Percentiles rank a stretch among this genome's conserved stretches.
Conservation (phyloP, 92 coral and sea anemone genomes). For the Epizoanthus rinbou region DNA sequence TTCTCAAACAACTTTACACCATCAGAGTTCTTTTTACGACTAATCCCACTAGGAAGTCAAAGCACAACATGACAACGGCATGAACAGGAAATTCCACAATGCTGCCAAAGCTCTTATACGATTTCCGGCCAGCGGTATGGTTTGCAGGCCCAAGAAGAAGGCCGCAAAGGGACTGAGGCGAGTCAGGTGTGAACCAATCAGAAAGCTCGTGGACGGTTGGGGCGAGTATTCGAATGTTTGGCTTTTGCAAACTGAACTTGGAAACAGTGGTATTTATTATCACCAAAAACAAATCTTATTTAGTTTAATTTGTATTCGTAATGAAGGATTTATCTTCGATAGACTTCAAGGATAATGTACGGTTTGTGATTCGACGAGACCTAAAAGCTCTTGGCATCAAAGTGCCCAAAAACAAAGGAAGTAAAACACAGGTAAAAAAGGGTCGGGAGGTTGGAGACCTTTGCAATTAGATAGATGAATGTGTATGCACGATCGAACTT, state of each 20-base stretch:
- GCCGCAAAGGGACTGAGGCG: conserved; percentile 26
- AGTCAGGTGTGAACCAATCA: conserved; percentile 52
- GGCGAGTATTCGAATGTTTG: conserved; percentile 61
- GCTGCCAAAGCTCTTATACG: neutral
- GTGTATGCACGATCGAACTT: neutral
- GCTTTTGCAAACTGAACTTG: conserved; percentile 23
- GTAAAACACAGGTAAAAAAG: conserved; percentile 60
- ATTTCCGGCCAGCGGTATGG: conserved; percentile 22
- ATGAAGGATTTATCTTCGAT: conserved; percentile 94
- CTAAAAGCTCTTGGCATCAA: conserved; percentile 89
- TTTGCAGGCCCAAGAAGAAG: conserved; percentile 1
- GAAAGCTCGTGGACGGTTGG: conserved; percentile 49
- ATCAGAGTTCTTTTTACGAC: conserved; percentile 8
- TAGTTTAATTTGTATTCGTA: neutral
- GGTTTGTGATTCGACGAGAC: conserved; percentile 85
- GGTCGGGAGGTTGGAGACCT: neutral
- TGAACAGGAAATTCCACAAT: conserved; percentile 43
- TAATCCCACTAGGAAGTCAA: neutral
- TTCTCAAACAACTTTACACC: neutral
- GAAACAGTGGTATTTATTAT: neutral
- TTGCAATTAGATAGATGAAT: neutral
- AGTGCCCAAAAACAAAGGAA: conserved; percentile 84
- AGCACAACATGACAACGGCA: conserved; percentile 21
- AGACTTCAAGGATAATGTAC: conserved; percentile 93
- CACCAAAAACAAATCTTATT: conserved; percentile 8